Percentiles rank a stretch among this genome's conserved stretches.
Conservation (phyloP, 2,113 vertebrate genomes). For the Carettochelys insculpta region DNA sequence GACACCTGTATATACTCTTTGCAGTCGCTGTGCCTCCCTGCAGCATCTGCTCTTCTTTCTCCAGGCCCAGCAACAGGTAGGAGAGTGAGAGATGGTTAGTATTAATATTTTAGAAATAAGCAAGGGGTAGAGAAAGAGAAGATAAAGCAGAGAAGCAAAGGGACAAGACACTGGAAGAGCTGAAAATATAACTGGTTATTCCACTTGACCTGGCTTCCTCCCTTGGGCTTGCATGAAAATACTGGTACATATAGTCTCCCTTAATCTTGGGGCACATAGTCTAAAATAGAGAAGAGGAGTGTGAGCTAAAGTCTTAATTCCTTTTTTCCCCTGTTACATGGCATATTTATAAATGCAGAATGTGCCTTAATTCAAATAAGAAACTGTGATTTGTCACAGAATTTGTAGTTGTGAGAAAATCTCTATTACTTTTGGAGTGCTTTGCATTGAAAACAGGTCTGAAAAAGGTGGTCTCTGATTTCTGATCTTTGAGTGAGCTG, state of each 20-base stretch:
- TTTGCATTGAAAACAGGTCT: neutral
- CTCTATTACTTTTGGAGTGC: neutral
- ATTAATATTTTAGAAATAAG: neutral
- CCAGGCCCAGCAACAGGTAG: rapidly evolving
- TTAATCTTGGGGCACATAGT: rapidly evolving
- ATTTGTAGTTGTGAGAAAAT: neutral
- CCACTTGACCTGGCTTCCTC: neutral
- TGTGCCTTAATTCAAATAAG: neutral
- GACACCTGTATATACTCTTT: neutral
- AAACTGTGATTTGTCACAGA: neutral
- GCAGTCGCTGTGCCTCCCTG: neutral
- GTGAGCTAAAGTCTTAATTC: neutral
- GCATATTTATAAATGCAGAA: neutral
- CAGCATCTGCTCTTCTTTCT: neutral
- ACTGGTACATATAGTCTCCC: rapidly evolving
- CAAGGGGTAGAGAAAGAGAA: neutral
- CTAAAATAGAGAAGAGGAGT: rapidly evolving
- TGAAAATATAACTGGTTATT: neutral
- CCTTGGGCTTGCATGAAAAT: rapidly evolving
- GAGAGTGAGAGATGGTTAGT: neutral
- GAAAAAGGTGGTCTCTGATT: neutral
- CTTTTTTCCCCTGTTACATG: neutral
- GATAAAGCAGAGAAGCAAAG: neutral
- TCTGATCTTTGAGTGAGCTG: too few relatives aligned
- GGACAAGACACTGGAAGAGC: neutral